phyloP scores from a whole-genome alignment of 2,113 vertebrate species.

The Typhlomys cinereus region DNA sequence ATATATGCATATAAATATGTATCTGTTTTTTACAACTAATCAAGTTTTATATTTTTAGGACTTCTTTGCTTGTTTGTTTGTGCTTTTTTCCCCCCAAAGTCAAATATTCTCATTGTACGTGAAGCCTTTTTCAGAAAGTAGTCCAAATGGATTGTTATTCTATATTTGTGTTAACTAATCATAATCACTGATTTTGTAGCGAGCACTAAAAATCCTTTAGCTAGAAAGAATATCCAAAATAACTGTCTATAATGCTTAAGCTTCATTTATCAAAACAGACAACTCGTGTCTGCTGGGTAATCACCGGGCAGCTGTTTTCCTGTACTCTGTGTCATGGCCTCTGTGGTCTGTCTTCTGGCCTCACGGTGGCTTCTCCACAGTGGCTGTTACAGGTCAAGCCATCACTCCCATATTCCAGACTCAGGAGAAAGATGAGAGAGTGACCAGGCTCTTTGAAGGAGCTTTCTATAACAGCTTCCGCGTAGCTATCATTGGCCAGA shows the following conservation, averaged over 20 bases:
- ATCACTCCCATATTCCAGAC: not conserved
- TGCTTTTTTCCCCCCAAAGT: too few species aligned
- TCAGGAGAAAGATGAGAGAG: not conserved
- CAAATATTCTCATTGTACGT: conserved; percentile 60
- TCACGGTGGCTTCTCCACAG: not conserved
- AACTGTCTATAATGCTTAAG: not conserved
- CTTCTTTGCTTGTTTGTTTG: not conserved
- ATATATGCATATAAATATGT: not conserved
- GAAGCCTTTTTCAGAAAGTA: conserved; percentile 47
- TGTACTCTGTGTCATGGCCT: not conserved
- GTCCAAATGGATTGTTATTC: conserved; percentile 6
- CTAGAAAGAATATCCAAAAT: conserved; percentile 36
- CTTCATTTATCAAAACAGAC: not conserved
- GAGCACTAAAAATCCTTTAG: conserved; percentile 12
- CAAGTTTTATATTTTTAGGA: not conserved
- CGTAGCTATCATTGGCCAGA: not conserved
- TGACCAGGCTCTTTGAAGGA: not conserved
- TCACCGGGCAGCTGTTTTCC: not conserved
- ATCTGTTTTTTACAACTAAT: conserved; percentile 38
- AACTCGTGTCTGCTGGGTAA: not conserved
- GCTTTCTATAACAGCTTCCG: not conserved
- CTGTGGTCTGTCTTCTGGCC: not conserved
- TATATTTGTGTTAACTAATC: conserved; percentile 58
- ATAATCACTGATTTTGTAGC: conserved; percentile 39
- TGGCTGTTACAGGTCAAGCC: not conserved